A percentile compares a stretch with the other conserved stretches of the same genome.
Evolutionary conservation across 1,140 invertebrate species (phyloP).

Genomic region (Rhyacophila brunnea): DNA sequence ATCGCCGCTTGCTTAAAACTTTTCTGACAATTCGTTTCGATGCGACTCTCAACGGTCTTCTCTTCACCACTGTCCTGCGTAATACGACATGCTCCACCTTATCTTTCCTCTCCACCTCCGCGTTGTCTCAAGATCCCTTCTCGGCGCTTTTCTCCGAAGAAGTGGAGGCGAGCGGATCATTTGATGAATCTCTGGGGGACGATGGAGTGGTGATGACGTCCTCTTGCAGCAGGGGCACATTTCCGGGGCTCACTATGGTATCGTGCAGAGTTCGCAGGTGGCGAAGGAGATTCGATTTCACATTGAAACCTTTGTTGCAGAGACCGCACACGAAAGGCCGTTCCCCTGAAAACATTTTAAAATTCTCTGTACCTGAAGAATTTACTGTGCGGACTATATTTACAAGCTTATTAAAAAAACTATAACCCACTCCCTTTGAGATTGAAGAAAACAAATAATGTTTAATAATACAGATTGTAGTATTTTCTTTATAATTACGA

Average conservation of each 20-base stretch:
- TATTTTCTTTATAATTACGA: too few relatives aligned
- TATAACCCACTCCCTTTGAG: too few relatives aligned
- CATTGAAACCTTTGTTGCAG: slow-evolving; percentile 76
- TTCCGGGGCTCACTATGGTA: slow-evolving; percentile 54
- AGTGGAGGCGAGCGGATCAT: slow-evolving; percentile 32
- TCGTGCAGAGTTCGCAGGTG: slow-evolving; percentile 72
- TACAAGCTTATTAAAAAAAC: too few relatives aligned
- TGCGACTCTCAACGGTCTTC: background rate
- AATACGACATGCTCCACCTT: slow-evolving; percentile 6
- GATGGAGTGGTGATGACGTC: slow-evolving; percentile 18
- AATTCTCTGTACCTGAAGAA: too few relatives aligned
- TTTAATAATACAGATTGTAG: too few relatives aligned
- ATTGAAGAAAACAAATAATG: too few relatives aligned
- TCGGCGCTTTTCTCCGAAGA: slow-evolving; percentile 45
- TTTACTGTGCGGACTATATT: too few relatives aligned
- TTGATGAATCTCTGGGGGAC: slow-evolving; percentile 33
- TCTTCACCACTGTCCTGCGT: background rate
- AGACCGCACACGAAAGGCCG: slow-evolving; percentile 70
- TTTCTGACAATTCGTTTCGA: background rate
- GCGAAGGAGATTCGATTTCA: slow-evolving; percentile 72
- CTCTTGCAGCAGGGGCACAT: slow-evolving; percentile 33
- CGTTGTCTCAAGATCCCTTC: slow-evolving; percentile 44
- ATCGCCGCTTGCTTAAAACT: slow-evolving; percentile 6
- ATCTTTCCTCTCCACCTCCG: slow-evolving; percentile 41
- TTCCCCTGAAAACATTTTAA: slow-evolving; percentile 52